Evolutionary conservation across 2,888 invertebrate genomes (phyloP).

Genomic region (Aquatica leii): DNA sequence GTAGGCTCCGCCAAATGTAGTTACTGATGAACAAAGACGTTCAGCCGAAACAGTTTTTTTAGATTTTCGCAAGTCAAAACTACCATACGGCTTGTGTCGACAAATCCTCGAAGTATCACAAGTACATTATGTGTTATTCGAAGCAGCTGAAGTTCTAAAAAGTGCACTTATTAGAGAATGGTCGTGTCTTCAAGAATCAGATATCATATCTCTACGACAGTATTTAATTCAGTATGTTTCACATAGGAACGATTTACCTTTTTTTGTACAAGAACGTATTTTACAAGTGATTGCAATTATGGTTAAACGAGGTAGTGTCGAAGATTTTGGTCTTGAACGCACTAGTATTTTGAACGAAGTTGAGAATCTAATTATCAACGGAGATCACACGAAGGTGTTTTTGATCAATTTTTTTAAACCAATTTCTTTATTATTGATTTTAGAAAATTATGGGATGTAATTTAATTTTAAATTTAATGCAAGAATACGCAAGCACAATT

Average conservation of each 20-base stretch:
- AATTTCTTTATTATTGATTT: slow-evolving; percentile 45
- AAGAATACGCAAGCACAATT: slow-evolving; percentile 86
- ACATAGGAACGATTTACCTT: slow-evolving; percentile 69
- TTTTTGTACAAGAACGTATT: slow-evolving; percentile 80
- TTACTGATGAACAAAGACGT: slow-evolving; percentile 79
- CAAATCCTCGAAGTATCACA: slow-evolving; percentile 78
- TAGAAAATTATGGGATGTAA: slow-evolving; percentile 87
- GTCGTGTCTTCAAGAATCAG: slow-evolving; percentile 73
- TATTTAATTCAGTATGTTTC: slow-evolving; percentile 83
- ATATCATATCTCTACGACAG: slow-evolving; percentile 75
- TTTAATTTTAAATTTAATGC: slow-evolving; percentile 82
- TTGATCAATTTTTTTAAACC: background rate
- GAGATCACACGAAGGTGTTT: slow-evolving; percentile 69
- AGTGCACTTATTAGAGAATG: slow-evolving; percentile 86
- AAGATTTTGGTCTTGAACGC: slow-evolving; percentile 74
- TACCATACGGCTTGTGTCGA: slow-evolving; percentile 82
- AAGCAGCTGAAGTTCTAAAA: slow-evolving; percentile 84
- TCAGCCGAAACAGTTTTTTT: slow-evolving; percentile 84
- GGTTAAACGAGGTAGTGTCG: slow-evolving; percentile 83
- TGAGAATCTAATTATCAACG: slow-evolving; percentile 76
- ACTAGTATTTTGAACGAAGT: slow-evolving; percentile 76
- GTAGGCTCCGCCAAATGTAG: slow-evolving; percentile 82
- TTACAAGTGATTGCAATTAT: slow-evolving; percentile 85
- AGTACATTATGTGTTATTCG: slow-evolving; percentile 85
- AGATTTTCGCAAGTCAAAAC: slow-evolving; percentile 81